A percentile compares a stretch with the other conserved stretches of the same genome.
phyloP scores from a whole-genome alignment of 2,888 invertebrate genomes.

The Blera fallax region DNA sequence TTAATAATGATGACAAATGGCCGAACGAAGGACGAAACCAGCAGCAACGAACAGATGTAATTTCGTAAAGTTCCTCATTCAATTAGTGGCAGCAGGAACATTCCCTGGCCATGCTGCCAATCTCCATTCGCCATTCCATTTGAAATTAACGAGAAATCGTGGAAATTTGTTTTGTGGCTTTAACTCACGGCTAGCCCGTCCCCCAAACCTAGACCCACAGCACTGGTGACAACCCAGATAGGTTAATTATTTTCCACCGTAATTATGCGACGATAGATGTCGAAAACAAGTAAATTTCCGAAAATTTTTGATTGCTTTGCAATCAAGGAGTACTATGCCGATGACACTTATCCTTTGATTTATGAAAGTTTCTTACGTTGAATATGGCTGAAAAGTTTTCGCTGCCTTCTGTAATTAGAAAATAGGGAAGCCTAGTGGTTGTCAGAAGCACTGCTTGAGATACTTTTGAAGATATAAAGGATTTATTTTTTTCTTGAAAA shows the following conservation, averaged over 20 bases:
- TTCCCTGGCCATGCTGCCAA: not conserved
- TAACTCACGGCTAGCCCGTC: not conserved
- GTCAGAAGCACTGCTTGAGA: slow-evolving; percentile 5
- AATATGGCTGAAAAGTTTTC: slow-evolving; percentile 1
- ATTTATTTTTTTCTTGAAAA: not conserved
- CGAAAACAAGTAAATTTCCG: slow-evolving; percentile 15
- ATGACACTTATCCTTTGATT: slow-evolving; percentile 50
- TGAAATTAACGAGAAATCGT: not conserved
- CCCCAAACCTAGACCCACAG: too few species aligned
- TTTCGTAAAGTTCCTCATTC: slow-evolving; percentile 18
- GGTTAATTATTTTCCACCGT: slow-evolving; percentile 7
- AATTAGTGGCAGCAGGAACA: slow-evolving; percentile 15
- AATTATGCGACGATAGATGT: slow-evolving; percentile 25
- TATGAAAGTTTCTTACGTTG: slow-evolving; percentile 29
- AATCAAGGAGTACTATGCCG: slow-evolving; percentile 25
- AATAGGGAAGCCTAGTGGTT: not conserved
- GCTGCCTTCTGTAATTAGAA: not conserved
- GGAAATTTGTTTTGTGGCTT: not conserved
- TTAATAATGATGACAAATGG: slow-evolving; percentile 8
- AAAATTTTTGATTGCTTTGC: slow-evolving; percentile 43
- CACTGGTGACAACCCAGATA: not conserved
- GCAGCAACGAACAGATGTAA: not conserved
- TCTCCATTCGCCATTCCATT: not conserved
- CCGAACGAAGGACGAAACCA: not conserved
- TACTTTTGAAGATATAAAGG: not conserved